These are phyloP conservation scores for Melanophora roralis DNA, from an alignment of 2,888 invertebrate genomes.

Conservation along the genomic window DNA sequence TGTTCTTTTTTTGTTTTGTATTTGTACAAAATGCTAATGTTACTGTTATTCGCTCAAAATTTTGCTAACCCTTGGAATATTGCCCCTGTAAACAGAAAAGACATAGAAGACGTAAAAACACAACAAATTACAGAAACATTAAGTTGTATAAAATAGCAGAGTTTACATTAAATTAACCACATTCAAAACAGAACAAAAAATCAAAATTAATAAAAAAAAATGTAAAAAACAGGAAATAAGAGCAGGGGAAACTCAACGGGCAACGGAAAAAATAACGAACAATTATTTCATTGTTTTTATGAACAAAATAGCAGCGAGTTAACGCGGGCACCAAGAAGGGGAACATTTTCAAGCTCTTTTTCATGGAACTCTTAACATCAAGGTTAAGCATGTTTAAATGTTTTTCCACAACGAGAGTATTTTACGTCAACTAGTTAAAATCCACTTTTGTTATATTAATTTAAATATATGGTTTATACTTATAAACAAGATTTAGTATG, in stretches of 20 bases:
- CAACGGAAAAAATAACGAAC: not conserved
- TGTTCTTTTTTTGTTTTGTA: too few species aligned
- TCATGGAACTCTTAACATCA: conserved; percentile 19
- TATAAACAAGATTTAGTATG: too few species aligned
- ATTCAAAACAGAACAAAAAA: not conserved
- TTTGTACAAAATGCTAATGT: conserved; percentile 1
- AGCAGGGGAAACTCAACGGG: conserved; percentile 1
- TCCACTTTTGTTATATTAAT: conserved; percentile 18
- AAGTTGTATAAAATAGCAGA: conserved; percentile 9
- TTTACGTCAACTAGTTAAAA: not conserved
- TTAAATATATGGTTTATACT: too few species aligned
- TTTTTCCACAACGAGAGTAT: not conserved
- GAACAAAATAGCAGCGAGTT: not conserved
- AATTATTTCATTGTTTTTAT: conserved; percentile 14
- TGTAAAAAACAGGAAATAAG: not conserved
- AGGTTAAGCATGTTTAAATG: conserved; percentile 16
- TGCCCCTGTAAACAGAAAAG: not conserved
- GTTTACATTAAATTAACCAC: conserved; percentile 13
- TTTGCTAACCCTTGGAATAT: not conserved
- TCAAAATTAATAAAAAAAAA: not conserved
- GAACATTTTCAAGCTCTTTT: not conserved
- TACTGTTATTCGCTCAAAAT: not conserved
- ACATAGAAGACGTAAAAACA: not conserved
- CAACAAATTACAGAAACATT: not conserved
- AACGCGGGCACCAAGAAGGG: not conserved